Evolutionary conservation across 1,140 invertebrate species (phyloP).

Genomic region (Dryas iulia): DNA sequence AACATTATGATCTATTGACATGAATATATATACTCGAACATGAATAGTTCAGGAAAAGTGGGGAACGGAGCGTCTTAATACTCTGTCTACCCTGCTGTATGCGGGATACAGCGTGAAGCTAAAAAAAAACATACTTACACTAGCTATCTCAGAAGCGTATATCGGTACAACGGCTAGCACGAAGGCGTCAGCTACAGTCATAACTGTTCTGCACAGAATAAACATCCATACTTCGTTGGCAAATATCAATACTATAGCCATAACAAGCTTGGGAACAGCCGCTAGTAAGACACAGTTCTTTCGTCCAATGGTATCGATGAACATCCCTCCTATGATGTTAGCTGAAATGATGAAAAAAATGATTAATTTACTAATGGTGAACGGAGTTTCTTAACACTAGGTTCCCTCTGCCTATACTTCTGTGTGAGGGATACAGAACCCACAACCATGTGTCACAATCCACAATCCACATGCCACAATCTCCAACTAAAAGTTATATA

Average conservation of each 20-base stretch:
- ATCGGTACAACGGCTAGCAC: slow-evolving; percentile 41
- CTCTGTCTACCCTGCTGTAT: too few species aligned
- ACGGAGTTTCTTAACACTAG: background rate
- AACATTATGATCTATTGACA: too few species aligned
- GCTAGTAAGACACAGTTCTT: slow-evolving; percentile 44
- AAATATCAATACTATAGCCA: slow-evolving; percentile 28
- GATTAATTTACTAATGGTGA: background rate
- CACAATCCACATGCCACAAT: too few species aligned
- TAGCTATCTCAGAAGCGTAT: slow-evolving; percentile 56
- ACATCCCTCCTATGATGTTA: slow-evolving; percentile 36
- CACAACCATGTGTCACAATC: too few species aligned
- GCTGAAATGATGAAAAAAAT: slow-evolving; percentile 33
- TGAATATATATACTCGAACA: too few species aligned
- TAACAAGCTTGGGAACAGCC: slow-evolving; percentile 41
- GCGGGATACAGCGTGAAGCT: too few species aligned
- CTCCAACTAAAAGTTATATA: too few species aligned
- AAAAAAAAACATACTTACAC: slow-evolving; percentile 50
- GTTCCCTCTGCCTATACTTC: too few species aligned
- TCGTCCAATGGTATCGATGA: slow-evolving; percentile 48
- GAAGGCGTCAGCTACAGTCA: slow-evolving; percentile 29
- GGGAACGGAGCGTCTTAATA: too few species aligned
- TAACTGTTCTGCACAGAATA: slow-evolving; percentile 32
- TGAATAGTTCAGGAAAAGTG: too few species aligned
- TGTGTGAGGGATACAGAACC: too few species aligned
- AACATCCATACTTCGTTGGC: slow-evolving; percentile 44